Evolutionary conservation across 2,797 vertebrate genomes (phyloP), one percentile per base, ranked within the genome.

Genomic region (Danio aesculapii): DNA sequence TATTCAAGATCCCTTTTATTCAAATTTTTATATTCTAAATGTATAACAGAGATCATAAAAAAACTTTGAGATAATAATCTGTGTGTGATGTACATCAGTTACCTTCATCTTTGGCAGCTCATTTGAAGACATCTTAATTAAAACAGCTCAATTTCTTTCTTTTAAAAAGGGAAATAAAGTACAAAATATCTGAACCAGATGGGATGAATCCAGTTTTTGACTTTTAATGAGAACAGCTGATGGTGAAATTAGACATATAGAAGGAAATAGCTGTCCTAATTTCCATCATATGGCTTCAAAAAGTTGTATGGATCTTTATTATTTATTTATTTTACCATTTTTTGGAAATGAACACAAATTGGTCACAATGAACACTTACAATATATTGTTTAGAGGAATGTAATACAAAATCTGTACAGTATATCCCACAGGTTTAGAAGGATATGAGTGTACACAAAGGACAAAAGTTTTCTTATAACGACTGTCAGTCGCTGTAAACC

Each of bases 171-270:
- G 30, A 30, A 1, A 30, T 30, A 30, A 30, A 3, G 30, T 30
- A 30, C 30, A 30, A 30, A 30, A 30, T 1, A 30, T 30, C 30
- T 30, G 3, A 30, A 30, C 30, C 30, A 30, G n/a, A 30, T 30
- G 30, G 1, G 3, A 30, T 30, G 30, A 30, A 3, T 30, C 3
- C 30, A 30, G 30, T 30, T 30, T 30, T n/a, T 30, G 21, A 41
- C 14, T 53, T 53, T 70, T 14, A 70, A 70, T 70, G 6, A 53
- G 16, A 16, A 55, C 30, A 71, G 43, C 13, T 68, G 44, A 68
- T n/a, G 43, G 68, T 43, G 6, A 55, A 71, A 71, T 43, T 71
- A 69, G 19, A 52, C 11, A 39, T 17, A 30, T 43, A 43, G 52
- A 55, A 41, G 10, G 14, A 9, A 41, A 53, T 11, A 41, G 53